phyloP scores from a whole-genome alignment of 2,797 vertebrate genomes.

The Capromys pilorides region DNA sequence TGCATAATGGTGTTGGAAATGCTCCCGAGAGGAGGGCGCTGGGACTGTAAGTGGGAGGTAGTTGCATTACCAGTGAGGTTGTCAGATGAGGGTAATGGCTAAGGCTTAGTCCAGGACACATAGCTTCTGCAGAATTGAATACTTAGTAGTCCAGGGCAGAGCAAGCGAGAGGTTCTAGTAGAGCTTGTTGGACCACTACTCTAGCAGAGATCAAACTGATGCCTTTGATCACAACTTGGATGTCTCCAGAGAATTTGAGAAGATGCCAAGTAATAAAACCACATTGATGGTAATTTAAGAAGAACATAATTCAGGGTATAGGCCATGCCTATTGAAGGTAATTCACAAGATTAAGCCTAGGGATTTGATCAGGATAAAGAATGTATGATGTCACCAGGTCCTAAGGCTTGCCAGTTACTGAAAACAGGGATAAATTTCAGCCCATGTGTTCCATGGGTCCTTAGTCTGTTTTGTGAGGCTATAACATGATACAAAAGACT shows the following conservation, averaged over 20 bases:
- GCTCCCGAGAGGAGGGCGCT: not conserved
- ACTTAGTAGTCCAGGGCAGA: not conserved
- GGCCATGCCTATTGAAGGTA: not conserved
- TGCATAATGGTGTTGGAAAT: not conserved
- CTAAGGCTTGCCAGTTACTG: not conserved
- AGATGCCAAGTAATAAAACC: constrained; percentile 5
- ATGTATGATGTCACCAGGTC: not conserved
- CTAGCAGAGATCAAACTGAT: not conserved
- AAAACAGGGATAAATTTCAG: not conserved
- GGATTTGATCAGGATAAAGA: not conserved
- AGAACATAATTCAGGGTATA: not conserved
- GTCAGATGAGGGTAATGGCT: not conserved
- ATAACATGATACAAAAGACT: not conserved
- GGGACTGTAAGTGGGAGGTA: not conserved
- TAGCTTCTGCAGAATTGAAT: not conserved
- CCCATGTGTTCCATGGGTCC: not conserved
- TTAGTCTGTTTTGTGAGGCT: not conserved
- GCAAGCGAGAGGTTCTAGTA: not conserved
- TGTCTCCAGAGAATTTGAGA: not conserved
- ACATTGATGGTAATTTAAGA: not conserved
- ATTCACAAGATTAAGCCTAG: not conserved
- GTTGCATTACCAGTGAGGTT: not conserved
- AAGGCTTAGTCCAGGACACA: not conserved
- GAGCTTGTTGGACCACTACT: not conserved
- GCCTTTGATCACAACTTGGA: not conserved